Evolutionary conservation across 37 sponge, comb jelly and placozoan genomes (phyloP).

Genomic region (Aplysina aerophoba): DNA sequence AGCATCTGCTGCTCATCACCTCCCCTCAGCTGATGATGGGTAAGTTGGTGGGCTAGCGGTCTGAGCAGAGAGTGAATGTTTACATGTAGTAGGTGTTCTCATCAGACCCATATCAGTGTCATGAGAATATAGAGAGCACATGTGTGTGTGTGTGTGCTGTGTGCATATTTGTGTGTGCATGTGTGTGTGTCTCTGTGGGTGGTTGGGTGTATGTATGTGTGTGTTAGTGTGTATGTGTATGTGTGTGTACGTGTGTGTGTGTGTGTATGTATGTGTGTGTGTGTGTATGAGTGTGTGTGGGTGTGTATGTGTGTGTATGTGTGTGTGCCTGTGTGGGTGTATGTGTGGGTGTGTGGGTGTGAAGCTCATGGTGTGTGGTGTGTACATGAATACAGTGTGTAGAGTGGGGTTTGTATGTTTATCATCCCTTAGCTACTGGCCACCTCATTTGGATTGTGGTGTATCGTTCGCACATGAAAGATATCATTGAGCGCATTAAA

Average conservation of each 20-base stretch:
- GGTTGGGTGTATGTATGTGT: no score
- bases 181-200: neutral
- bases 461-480: neutral
- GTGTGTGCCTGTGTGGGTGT: no score
- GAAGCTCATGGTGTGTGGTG: no score
- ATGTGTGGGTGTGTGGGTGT: no score
- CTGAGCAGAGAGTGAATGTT: neutral
- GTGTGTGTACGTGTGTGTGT: no score
- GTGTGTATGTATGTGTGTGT: no score
- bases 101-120: no score
- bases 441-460: slow-evolving; percentile 10
- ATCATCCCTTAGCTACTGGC: slow-evolving; percentile 21
- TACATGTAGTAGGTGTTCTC: neutral
- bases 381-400: no score
- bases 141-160: neutral
- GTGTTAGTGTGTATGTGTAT: no score
- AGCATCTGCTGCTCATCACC: slow-evolving; percentile 1
- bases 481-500: neutral
- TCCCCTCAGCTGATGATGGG: neutral
- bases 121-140: no score
- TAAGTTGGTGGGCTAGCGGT: neutral
- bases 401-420: neutral
- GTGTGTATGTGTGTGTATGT: no score
- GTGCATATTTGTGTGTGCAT: neutral
- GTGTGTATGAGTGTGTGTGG: no score